Conservation (phyloP, 2,797 vertebrate genomes). For the Sebastes matsubarae region DNA sequence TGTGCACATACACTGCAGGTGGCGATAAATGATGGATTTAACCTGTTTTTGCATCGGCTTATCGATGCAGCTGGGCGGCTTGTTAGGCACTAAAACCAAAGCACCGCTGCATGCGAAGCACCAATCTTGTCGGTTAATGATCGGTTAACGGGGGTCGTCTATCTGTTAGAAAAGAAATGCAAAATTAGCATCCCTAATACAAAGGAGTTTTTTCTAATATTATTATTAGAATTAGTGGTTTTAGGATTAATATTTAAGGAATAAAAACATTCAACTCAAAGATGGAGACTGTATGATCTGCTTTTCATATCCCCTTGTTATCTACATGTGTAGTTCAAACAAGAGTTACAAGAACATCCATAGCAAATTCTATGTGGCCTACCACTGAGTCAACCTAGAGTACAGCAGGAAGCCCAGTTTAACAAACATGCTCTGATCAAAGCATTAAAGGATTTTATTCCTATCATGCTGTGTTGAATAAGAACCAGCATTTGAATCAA, state of each 20-base stretch:
- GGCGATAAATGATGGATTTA: too few species aligned
- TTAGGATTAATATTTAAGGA: background rate
- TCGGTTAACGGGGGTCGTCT: too few species aligned
- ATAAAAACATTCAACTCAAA: background rate
- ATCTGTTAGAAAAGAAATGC: too few species aligned
- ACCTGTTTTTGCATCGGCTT: too few species aligned
- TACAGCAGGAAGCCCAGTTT: conserved; percentile 20
- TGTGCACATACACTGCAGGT: too few species aligned
- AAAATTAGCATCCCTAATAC: too few species aligned
- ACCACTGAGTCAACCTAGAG: conserved; percentile 31
- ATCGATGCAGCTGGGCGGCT: too few species aligned
- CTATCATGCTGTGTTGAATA: conserved; percentile 45
- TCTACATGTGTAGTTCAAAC: conserved; percentile 17
- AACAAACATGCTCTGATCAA: conserved; percentile 51
- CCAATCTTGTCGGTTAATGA: too few species aligned
- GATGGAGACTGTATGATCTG: background rate
- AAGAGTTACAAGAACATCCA: conserved; percentile 24
- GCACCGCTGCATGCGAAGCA: too few species aligned
- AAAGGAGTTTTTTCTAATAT: background rate
- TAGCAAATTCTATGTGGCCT: conserved; percentile 27
- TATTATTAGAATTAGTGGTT: background rate
- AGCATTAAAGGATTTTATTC: conserved; percentile 42
- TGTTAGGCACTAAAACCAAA: too few species aligned
- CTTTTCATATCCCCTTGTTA: background rate
- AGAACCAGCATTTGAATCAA: conserved; percentile 53